Evolutionary conservation across 2,113 vertebrate species (phyloP), one percentile per base, ranked within the genome.

Genomic region (Ailurus styani): DNA sequence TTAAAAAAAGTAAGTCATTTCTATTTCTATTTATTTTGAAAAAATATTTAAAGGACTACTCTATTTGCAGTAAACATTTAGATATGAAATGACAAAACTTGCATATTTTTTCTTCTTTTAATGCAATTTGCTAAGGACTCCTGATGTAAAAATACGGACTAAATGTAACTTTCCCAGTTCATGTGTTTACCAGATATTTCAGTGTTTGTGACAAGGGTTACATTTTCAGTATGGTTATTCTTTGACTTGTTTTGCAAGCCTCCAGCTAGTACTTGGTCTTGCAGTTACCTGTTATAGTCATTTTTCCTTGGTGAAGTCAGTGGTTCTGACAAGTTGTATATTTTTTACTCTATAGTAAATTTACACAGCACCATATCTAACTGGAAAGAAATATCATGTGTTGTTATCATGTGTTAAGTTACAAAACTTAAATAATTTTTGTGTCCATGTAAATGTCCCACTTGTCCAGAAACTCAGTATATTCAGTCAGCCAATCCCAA

Each of bases 301-400:
- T 97, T 42, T 82, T 95, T 95, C 78, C 82, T 91, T 85, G 31
- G 70, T 91, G 47, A 96, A 73, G 91, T 96, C 89, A 96, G 84
- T 95, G 84, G 86, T 97, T 95, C 57, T 96, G 93, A 96, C 91
- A 98, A 25, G 55, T 91, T 97, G n/a, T 93, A 11, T 96, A 97
- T 88, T 95, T 97, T 95, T 96, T 47, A 91, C 66, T 87, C 45
- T 86, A 66, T 62, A 75, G 23, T 91, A 96, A 93, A 97, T 97
- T 62, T 82, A 95, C 55, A 93, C 14, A 90, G 93, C 42, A 77
- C 62, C 42, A 21, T n/a, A 95, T 97, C 83, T 91, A 27, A 87
- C 21, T 83, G 55, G 54, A 96, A 92, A 91, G 55, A 97, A 95
- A 52, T 70, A 88, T 82, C 45, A 70, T 87, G 25, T 37, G 25